These are phyloP conservation scores for Enteromius argenteus DNA, from an alignment of 2,797 vertebrate species.

Conservation along the genomic window DNA sequence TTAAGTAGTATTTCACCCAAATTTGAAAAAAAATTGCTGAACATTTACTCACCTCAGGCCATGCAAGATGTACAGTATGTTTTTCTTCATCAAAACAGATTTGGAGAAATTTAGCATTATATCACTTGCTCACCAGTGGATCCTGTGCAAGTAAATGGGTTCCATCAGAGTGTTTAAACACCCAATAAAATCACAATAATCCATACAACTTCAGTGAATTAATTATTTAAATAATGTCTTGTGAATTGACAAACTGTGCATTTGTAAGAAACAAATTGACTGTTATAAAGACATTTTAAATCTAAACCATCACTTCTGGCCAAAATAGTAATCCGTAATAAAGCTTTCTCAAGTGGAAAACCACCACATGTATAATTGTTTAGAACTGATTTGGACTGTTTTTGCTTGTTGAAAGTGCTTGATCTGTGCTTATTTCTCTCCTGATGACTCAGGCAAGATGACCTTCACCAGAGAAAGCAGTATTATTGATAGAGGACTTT, in stretches of 20 bases:
- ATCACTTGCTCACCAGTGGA: neutral
- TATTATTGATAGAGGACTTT: neutral
- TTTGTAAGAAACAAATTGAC: neutral
- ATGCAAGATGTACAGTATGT: neutral
- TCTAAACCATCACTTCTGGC: neutral
- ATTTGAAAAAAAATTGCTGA: neutral
- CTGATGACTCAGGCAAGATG: neutral
- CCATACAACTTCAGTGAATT: neutral
- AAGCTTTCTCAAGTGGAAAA: neutral
- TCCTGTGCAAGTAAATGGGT: neutral
- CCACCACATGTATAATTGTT: neutral
- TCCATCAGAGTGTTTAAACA: neutral
- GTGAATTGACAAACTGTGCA: neutral
- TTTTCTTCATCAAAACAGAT: neutral
- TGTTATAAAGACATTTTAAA: neutral
- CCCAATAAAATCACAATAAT: neutral
- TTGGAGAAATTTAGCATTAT: neutral
- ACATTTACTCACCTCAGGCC: neutral
- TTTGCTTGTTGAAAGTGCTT: neutral
- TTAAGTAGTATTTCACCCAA: neutral
- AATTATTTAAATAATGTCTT: neutral
- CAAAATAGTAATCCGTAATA: neutral
- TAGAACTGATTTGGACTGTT: neutral
- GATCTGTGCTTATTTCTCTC: neutral
- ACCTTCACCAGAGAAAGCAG: neutral